Base-by-base conservation (phyloP, 2,113 vertebrate species). In the Gadus chalcogrammus region DNA sequence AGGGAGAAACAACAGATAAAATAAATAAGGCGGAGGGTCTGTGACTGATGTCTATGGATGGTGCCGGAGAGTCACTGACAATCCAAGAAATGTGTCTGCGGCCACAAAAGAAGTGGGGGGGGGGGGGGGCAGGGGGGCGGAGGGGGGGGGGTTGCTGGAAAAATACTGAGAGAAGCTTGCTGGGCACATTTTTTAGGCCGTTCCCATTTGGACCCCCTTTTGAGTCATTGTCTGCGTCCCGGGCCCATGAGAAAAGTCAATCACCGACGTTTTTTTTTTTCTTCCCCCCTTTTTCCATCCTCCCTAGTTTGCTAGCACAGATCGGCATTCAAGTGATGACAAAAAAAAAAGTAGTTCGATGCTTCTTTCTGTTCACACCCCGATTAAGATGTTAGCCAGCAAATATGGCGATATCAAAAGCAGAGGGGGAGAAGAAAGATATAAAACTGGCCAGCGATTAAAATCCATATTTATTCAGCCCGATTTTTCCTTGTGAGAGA, bases 21-120 rank as follows among this genome's bases (percentile, higher is more conserved):
- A 91, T 92, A 93, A 92, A 93, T 92, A 92, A 91, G 91, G 91
- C 90, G 87, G 91, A 82, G 8, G 88, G 88, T 82, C 88, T 90
- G 91, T 93, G 91, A 92, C 91, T 87, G 91, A 93, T 92, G 91
- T 91, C 90, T 91, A 88, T 90, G 84, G 90, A 89, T 91, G 87
- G 89, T 87, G 91, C 87, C 83, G 84, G 88, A 85, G 88, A 92
- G 89, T 92, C 87, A 87, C 85, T 87, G 90, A 91, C 91, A 91
- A 91, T 92, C 88, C 90, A 90, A 92, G 91, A 93, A 92, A 92
- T 91, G 91, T 91, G 91, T 85, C 83, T 81, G 71, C 22, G 59
- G 73, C 70, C 79, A 93, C 92, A 93, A 93, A 91, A 87, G 92
- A 72, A 73, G 75, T 16, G 55, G 3, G 9, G 15, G 55, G 55